Evolutionary conservation across 2,888 invertebrate species (phyloP).

Genomic region (Lithophane socia): DNA sequence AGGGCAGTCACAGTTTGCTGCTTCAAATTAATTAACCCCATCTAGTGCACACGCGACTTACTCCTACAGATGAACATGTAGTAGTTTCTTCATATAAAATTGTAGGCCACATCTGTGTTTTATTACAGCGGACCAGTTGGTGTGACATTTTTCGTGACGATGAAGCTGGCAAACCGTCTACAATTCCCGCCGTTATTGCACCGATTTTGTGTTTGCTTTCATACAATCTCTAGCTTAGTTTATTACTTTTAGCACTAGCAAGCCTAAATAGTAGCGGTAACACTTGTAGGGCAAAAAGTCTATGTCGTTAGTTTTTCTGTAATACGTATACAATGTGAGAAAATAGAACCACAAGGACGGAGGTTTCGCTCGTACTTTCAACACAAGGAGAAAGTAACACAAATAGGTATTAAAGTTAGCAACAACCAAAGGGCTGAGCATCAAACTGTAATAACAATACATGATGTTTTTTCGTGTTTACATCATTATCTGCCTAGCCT

Average conservation of each 20-base stretch:
- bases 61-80: constrained; percentile 49
- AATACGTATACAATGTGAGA: neutral
- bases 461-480: neutral
- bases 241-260: constrained; percentile 41
- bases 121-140: constrained; percentile 59
- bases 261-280: neutral
- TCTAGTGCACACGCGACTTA: constrained; percentile 21
- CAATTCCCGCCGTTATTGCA: constrained; percentile 58
- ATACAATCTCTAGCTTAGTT: constrained; percentile 48
- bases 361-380: neutral
- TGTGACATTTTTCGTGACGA: constrained; percentile 61
- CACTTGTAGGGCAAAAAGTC: neutral
- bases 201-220: constrained; percentile 60
- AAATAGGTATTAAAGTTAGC: neutral
- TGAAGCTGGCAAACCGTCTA: constrained; percentile 53
- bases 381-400: neutral
- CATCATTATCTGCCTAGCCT: too few relatives aligned
- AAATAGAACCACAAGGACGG: neutral
- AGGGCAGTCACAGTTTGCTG: constrained; percentile 11
- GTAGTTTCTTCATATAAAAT: constrained; percentile 63
- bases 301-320: neutral
- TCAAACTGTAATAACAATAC: neutral
- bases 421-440: neutral
- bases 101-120: constrained; percentile 66
- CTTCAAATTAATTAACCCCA: constrained; percentile 52